Conservation (phyloP, 1,140 invertebrate genomes). For the Musca domestica region DNA sequence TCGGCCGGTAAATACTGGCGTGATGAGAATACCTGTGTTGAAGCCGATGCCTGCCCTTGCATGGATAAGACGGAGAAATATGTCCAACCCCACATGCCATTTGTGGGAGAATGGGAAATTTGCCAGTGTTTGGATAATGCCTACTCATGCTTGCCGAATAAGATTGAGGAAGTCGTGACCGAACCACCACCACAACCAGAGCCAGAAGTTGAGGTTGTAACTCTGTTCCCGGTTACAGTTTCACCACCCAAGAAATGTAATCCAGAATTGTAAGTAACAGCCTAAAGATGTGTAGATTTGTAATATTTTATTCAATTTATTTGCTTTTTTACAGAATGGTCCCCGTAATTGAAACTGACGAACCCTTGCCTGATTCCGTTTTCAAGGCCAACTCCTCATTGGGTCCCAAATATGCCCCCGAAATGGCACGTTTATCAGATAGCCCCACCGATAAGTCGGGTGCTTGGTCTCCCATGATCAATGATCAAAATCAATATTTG, state of each 20-base stretch:
- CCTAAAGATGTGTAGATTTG: not conserved
- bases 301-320: not conserved
- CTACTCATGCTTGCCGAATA: conserved; percentile 62
- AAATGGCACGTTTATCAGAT: conserved; percentile 56
- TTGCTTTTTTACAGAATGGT: conserved; percentile 51
- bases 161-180: conserved; percentile 33
- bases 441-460: conserved; percentile 49
- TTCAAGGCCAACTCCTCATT: conserved; percentile 62
- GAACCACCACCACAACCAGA: conserved; percentile 7
- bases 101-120: conserved; percentile 52
- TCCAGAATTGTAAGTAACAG: conserved; percentile 49
- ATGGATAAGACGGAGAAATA: conserved; percentile 60
- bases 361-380: conserved; percentile 57
- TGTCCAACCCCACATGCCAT: conserved; percentile 54
- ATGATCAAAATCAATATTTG: conserved; percentile 65
- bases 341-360: conserved; percentile 58
- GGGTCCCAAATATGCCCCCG: conserved; percentile 55
- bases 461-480: conserved; percentile 64
- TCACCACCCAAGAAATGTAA: conserved; percentile 58
- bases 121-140: conserved; percentile 77
- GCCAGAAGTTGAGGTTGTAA: conserved; percentile 4
- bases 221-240: conserved; percentile 52
- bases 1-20: conserved; percentile 58
- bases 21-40: conserved; percentile 68
- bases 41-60: conserved; percentile 69